Percentiles rank a stretch among this genome's conserved stretches.
phyloP scores from a whole-genome alignment of 2,113 vertebrate species.

The Burhinus oedicnemus region DNA sequence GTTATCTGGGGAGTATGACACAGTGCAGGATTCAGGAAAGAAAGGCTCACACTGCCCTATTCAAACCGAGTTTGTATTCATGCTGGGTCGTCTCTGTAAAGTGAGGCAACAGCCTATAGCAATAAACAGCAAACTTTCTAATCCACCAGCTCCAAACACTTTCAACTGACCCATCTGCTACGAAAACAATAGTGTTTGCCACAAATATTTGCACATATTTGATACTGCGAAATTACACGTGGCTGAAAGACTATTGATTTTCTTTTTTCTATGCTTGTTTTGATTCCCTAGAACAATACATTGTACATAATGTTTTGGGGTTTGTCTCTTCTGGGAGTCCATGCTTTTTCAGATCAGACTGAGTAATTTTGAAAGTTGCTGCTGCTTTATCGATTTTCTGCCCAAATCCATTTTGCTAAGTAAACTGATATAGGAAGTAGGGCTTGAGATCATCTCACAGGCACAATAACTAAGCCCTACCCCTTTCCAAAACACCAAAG shows the following conservation, averaged over 20 bases:
- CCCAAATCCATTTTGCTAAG: constrained; percentile 30
- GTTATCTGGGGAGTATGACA: neutral
- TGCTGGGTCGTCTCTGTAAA: neutral
- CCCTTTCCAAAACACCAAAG: neutral
- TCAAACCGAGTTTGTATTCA: neutral
- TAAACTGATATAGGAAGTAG: constrained; percentile 34
- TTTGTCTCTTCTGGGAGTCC: constrained; percentile 7
- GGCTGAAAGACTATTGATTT: constrained; percentile 24
- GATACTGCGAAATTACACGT: neutral
- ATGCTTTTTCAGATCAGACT: neutral
- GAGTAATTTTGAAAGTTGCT: constrained; percentile 50
- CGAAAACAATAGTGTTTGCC: neutral
- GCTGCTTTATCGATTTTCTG: constrained; percentile 55
- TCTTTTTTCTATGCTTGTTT: constrained; percentile 20
- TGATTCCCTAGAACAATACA: constrained; percentile 19
- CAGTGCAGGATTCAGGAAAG: neutral
- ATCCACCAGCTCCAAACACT: neutral
- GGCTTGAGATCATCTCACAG: neutral
- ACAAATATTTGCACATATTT: constrained; percentile 43
- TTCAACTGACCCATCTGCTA: neutral
- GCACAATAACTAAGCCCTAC: neutral
- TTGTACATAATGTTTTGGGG: neutral
- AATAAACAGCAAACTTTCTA: neutral
- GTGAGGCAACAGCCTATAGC: neutral
- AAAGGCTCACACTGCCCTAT: neutral